Evolutionary conservation across 2,888 invertebrate species (phyloP).

Genomic region (Oligia fasciuncula): DNA sequence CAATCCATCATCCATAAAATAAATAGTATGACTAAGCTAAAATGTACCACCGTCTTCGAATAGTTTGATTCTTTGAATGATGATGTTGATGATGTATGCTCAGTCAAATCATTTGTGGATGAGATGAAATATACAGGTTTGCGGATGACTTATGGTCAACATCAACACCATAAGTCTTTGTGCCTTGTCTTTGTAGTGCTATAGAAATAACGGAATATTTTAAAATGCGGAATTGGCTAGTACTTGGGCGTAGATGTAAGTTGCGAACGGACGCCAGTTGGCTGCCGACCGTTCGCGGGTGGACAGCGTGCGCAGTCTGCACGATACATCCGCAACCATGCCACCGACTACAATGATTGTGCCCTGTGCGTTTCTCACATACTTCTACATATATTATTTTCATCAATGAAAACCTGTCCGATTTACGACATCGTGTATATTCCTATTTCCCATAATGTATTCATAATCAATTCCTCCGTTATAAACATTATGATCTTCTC

Average conservation of each 20-base stretch:
- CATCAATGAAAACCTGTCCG: constrained; percentile 62
- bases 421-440: constrained; percentile 47
- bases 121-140: constrained; percentile 64
- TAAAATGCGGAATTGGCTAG: constrained; percentile 89
- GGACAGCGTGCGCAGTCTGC: constrained; percentile 83
- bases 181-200: constrained; percentile 75
- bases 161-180: constrained; percentile 72
- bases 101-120: constrained; percentile 50
- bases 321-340: constrained; percentile 83
- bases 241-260: constrained; percentile 80
- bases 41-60: constrained; percentile 6
- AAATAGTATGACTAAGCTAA: constrained; percentile 1
- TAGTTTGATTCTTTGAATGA: constrained; percentile 44
- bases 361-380: constrained; percentile 85
- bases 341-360: constrained; percentile 89
- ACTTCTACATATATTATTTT: constrained; percentile 45
- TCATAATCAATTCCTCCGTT: constrained; percentile 32
- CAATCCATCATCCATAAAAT: background rate
- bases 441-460: constrained; percentile 29
- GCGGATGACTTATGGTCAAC: constrained; percentile 65
- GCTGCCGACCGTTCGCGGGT: constrained; percentile 86
- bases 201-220: constrained; percentile 87
- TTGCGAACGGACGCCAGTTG: constrained; percentile 85
- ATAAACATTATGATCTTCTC: constrained; percentile 56
- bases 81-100: constrained; percentile 42